Percentiles rank a stretch among this genome's conserved stretches.
Conservation (phyloP, 2,888 invertebrate genomes). For the Philereme vetulata region DNA sequence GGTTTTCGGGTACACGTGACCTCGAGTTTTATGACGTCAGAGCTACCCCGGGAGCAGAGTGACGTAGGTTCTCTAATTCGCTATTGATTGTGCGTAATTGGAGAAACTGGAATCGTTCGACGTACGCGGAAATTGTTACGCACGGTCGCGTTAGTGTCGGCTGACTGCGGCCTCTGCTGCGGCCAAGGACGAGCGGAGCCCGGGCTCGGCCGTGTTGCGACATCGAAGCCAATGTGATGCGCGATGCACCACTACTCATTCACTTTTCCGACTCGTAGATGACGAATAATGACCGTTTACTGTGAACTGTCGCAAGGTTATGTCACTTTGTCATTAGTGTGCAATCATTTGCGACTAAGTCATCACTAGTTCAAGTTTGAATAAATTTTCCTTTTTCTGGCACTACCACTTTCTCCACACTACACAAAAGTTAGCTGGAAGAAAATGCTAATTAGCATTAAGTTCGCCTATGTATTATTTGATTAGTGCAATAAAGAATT, state of each 20-base stretch:
- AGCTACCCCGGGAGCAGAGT: conserved; percentile 42
- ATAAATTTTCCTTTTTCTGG: too few species aligned
- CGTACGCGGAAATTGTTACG: conserved; percentile 71
- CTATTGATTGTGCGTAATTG: conserved; percentile 52
- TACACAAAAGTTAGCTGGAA: too few species aligned
- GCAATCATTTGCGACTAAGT: too few species aligned
- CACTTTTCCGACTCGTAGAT: conserved; percentile 9
- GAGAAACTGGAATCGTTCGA: conserved; percentile 23
- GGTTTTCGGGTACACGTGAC: conserved; percentile 52
- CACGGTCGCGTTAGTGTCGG: conserved; percentile 53
- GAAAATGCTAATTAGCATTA: too few species aligned
- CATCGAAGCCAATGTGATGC: conserved; percentile 47
- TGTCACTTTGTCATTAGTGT: too few species aligned
- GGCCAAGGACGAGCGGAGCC: conserved; percentile 68
- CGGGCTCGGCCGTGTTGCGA: conserved; percentile 61
- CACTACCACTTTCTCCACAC: too few species aligned
- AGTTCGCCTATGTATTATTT: too few species aligned
- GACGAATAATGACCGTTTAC: background rate
- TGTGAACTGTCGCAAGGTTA: too few species aligned
- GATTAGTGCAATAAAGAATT: too few species aligned
- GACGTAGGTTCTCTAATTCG: conserved; percentile 49
- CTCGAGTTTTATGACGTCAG: conserved; percentile 65
- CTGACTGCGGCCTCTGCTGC: conserved; percentile 48
- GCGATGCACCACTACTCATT: conserved; percentile 37
- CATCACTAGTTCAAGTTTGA: too few species aligned